These are phyloP conservation scores for Dendrophyllia cribrosa DNA, from an alignment of 64 coral and sea anemone species.

Conservation along the genomic window DNA sequence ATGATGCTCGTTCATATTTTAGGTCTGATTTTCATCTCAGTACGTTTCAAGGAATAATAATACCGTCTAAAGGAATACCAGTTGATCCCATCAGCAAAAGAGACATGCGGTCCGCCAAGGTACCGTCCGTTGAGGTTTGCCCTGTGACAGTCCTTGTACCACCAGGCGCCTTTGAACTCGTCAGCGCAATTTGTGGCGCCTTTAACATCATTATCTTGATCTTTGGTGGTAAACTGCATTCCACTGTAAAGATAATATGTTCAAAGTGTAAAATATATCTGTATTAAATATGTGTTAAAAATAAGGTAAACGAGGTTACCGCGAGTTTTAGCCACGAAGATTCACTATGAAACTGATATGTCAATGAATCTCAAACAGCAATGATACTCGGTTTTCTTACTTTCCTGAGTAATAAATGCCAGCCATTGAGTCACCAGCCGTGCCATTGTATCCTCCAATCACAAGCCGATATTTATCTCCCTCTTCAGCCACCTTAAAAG, in stretches of 20 bases:
- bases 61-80: too few species aligned
- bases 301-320: too few species aligned
- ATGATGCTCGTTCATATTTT: too few species aligned
- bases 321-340: too few species aligned
- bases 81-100: too few species aligned
- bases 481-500: slow-evolving; percentile 36
- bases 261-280: too few species aligned
- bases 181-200: slow-evolving; percentile 15
- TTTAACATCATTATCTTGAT: slow-evolving; percentile 39
- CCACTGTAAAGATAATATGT: background rate
- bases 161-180: slow-evolving; percentile 8
- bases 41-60: too few species aligned
- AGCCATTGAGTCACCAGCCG: slow-evolving; percentile 23
- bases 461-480: slow-evolving; percentile 15
- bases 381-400: too few species aligned
- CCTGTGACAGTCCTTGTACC: slow-evolving; percentile 52
- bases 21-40: too few species aligned
- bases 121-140: slow-evolving; percentile 30
- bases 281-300: too few species aligned
- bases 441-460: slow-evolving; percentile 35
- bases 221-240: slow-evolving; percentile 51
- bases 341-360: too few species aligned
- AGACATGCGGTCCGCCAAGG: background rate
- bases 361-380: too few species aligned
- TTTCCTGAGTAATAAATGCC: background rate